Conservation (phyloP, 2,113 vertebrate genomes). For the Neogale vison region DNA sequence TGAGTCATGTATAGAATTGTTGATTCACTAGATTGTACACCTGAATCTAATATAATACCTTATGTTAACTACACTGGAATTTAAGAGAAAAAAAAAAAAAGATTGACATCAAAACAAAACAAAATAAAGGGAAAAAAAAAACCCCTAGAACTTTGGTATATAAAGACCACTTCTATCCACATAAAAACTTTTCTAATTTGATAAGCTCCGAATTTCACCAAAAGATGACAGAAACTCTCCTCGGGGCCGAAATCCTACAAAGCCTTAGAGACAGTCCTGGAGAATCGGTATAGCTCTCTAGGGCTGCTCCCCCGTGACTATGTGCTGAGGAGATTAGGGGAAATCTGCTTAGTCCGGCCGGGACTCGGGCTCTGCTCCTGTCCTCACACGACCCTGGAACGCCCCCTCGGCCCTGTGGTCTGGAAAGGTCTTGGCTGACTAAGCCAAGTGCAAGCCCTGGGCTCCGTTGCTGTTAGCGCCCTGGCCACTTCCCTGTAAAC, state of each 20-base stretch:
- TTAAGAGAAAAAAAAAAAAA: not conserved
- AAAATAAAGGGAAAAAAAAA: no score
- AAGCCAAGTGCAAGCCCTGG: not conserved
- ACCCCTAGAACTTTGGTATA: not conserved
- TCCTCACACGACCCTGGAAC: constrained; percentile 53
- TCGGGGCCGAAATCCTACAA: not conserved
- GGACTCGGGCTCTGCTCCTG: not conserved
- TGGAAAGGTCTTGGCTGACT: constrained; percentile 32
- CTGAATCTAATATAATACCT: not conserved
- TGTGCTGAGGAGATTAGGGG: constrained; percentile 33
- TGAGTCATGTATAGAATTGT: not conserved
- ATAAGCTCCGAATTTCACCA: not conserved
- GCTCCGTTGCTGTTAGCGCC: constrained; percentile 37
- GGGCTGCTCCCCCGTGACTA: not conserved
- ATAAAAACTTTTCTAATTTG: not conserved
- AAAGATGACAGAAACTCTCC: not conserved
- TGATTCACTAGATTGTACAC: not conserved
- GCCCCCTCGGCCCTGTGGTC: not conserved
- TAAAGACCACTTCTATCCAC: not conserved
- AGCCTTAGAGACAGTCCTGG: not conserved
- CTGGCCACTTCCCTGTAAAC: constrained; percentile 37
- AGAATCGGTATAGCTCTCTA: not conserved
- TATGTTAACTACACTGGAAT: not conserved
- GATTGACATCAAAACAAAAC: not conserved
- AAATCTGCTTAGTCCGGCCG: constrained; percentile 56